Base-by-base conservation (phyloP, 2,797 vertebrate species). In the Rhinogobio ventralis region DNA sequence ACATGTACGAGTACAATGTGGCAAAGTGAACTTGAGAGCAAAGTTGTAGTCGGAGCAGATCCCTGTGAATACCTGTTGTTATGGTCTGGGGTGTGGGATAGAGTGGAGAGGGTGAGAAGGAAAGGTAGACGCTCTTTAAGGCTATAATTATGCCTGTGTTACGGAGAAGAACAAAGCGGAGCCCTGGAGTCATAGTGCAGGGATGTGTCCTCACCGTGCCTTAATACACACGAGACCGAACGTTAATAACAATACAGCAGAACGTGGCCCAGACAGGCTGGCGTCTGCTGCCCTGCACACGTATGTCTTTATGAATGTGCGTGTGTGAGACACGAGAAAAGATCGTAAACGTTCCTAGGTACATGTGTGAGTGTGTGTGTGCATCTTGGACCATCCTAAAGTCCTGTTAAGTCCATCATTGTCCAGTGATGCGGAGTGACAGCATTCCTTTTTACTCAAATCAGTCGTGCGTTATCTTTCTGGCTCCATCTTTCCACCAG, bases 111-210 rank as follows among this genome's bases (percentile, higher is more conserved):
- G 62, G 60, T 78, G 90, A 90, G 89, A 92, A 91, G 89, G 90
- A 89, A 86, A 92, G 92, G 90, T 87, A 90, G 90, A 91, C 87
- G 82, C 86, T 91, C 90, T 94, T 93, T 91, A 91, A 93, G 90
- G 88, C 93, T 93, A 93, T 95, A 95, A 95, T 96, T 95, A 95
- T 89, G 93, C 90, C 89, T 91, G 91, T 89, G 89, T 93, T 92
- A 91, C 49, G 69, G 89, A 87, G 85, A 79, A 93, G 93, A 95
- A 95, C 95, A 95, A 95, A 95, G 94, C 79, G 4, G 69, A 90
- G 92, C 94, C 94, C 95, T 94, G 92, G 89, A 94, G 95, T 94
- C 92, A 95, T 87, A 87, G 91, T 88, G 89, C 94, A 93, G 93
- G 93, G 93, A 94, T 89, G 92, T 91, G 92, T 92, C 91, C 89